Evolutionary conservation across 2,797 vertebrate genomes (phyloP).

Genomic region (Hemitrygon akajei): DNA sequence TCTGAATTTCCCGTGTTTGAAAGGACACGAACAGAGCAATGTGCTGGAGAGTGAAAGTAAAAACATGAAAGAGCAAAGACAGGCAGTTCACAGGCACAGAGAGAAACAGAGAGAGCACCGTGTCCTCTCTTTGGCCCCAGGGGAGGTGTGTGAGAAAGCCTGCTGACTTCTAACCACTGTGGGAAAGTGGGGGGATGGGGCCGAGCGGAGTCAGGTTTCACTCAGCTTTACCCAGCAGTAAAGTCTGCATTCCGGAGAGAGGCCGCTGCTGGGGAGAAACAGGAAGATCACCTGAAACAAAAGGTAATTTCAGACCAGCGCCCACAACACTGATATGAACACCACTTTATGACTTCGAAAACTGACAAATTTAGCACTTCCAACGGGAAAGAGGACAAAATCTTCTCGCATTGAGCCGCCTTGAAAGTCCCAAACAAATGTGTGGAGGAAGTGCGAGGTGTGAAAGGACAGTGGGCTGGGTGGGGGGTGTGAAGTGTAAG

Average conservation of each 20-base stretch:
- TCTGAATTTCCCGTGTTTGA: background rate
- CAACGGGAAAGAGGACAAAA: too few species aligned
- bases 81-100: constrained; percentile 46
- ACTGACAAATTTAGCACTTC: background rate
- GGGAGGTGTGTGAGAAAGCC: constrained; percentile 51
- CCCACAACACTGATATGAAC: background rate
- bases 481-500: too few species aligned
- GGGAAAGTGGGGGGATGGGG: constrained; percentile 56
- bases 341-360: background rate
- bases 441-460: too few species aligned
- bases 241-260: constrained; percentile 18
- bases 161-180: constrained; percentile 51
- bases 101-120: constrained; percentile 37
- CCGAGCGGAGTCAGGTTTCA: constrained; percentile 39
- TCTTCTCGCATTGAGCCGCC: too few species aligned
- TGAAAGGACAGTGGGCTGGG: too few species aligned
- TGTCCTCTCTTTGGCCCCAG: constrained; percentile 39
- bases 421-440: too few species aligned
- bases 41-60: constrained; percentile 24
- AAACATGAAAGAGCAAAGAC: background rate
- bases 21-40: background rate
- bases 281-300: constrained; percentile 9
- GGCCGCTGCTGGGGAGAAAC: background rate
- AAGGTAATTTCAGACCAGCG: background rate
- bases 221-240: constrained; percentile 38